Evolutionary conservation across 2,888 invertebrate species (phyloP).

Genomic region (Diploptera punctata): DNA sequence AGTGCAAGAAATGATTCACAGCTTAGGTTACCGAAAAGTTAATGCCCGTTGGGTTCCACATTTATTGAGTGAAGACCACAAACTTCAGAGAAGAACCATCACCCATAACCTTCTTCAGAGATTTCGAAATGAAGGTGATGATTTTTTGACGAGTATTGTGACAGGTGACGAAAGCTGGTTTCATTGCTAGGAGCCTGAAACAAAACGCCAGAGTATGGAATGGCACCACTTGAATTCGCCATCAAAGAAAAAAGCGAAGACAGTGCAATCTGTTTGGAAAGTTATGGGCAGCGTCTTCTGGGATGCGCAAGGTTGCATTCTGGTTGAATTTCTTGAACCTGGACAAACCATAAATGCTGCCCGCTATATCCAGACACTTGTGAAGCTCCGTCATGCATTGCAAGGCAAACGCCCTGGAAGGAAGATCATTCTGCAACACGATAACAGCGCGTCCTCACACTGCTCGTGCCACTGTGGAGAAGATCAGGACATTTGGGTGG

Average conservation of each 20-base stretch:
- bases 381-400: too few relatives aligned
- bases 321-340: background rate
- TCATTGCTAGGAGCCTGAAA: background rate
- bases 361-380: background rate
- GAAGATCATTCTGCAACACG: background rate
- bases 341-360: conserved; percentile 1
- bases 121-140: background rate
- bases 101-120: background rate
- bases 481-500: background rate
- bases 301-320: background rate
- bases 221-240: background rate
- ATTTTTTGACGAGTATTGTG: background rate
- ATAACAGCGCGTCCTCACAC: background rate
- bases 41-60: background rate
- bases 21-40: conserved; percentile 21
- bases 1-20: conserved; percentile 16
- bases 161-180: background rate
- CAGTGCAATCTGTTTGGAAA: background rate
- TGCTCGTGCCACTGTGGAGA: background rate
- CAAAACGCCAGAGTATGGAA: background rate
- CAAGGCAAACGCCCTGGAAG: too few relatives aligned
- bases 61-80: background rate
- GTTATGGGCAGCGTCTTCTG: background rate
- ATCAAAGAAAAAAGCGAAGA: background rate
- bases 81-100: background rate